Evolutionary conservation across 2,888 invertebrate species (phyloP), one percentile per base, ranked within the genome.

Genomic region (Drosophila melanosoma): DNA sequence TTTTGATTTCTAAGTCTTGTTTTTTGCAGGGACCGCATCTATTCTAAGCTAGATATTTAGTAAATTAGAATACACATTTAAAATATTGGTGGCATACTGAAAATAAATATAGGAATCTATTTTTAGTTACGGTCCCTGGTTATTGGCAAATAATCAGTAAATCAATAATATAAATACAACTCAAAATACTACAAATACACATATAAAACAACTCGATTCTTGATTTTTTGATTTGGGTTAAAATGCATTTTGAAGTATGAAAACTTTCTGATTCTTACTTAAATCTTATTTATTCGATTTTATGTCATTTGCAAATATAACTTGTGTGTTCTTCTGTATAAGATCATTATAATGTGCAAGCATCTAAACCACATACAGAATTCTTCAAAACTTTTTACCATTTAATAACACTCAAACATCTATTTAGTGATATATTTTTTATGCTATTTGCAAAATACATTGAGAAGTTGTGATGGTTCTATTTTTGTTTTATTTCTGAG

Each of bases 91-190:
- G 38, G 8, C 38, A 20, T 12, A 42, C 20, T 20, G 12, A 12
- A 3, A 45, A 20, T 20, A 20, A 12, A 45, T 20, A 45, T 45
- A 20, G 45, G 20, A 45, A 20, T 45, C 20, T 12, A 12, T 20
- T 20, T 12, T 20, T 12, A 45, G 1, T 3, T 26, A 36, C 53
- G 17, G 54, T 17, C 36, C 54, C 54, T 17, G 53, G 29, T 40
- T 45, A 23, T 59, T 65, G 36, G 63, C 60, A 79, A 69, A 56
- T 57, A 38, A 59, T 26, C 12, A 38, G 15, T 48, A 42, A 66
- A 66, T 53, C 29, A 66, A 53, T 56, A 40, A 71, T 66, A 71
- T 76, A 80, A 71, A 79, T 81, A 72, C 78, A 76, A 51, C 10
- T 52, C 11, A n/a, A 56, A 56, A 12, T 45, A 32, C 48, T 26